Evolutionary conservation across 1,140 invertebrate genomes (phyloP).

Genomic region (Ctenoplectra terminalis): DNA sequence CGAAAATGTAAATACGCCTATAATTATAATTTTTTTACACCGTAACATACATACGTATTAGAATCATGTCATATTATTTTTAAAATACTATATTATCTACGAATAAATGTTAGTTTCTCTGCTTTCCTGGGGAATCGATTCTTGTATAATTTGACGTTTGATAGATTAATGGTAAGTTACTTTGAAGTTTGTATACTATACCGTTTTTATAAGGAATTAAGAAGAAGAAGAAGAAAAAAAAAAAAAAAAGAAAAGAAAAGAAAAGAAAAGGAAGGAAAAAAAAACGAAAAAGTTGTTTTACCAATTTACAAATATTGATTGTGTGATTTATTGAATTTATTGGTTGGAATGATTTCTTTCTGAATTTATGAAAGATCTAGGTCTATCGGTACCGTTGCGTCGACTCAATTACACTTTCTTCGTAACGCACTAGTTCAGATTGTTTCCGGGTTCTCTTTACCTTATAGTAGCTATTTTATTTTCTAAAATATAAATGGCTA

Average conservation of each 20-base stretch:
- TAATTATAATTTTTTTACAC: neutral
- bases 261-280: no score
- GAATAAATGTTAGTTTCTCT: neutral
- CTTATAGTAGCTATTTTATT: neutral
- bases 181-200: neutral
- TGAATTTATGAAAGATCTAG: conserved; percentile 44
- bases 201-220: neutral
- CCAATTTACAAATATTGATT: neutral
- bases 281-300: neutral
- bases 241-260: no score
- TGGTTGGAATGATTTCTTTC: neutral
- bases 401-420: conserved; percentile 62
- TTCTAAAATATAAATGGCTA: neutral
- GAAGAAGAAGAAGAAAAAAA: no score
- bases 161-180: conserved; percentile 32
- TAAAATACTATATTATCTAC: conserved; percentile 3
- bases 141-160: conserved; percentile 3
- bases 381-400: conserved; percentile 32
- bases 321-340: neutral
- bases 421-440: conserved; percentile 47
- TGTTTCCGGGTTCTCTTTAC: conserved; percentile 14
- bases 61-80: neutral
- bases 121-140: neutral
- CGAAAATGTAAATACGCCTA: conserved; percentile 4
- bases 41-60: neutral